phyloP scores from a whole-genome alignment of 1,140 invertebrate genomes.

The Pemphigus obesinymphae region DNA sequence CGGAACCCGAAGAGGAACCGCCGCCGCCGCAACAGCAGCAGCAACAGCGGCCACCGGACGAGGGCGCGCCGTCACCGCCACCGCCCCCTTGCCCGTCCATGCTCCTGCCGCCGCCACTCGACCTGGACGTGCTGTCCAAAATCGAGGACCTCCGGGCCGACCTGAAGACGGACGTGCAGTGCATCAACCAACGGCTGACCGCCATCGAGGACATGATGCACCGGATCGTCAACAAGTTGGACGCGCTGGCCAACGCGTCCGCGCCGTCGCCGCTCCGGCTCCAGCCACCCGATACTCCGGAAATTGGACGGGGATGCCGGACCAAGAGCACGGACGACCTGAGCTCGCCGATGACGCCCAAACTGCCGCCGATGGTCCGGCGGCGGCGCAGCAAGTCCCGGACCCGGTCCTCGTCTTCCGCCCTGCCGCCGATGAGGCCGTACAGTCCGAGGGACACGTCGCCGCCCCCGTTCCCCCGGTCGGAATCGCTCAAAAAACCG shows the following conservation, averaged over 20 bases:
- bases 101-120: conserved; percentile 46
- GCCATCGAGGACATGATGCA: conserved; percentile 34
- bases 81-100: conserved; percentile 46
- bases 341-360: conserved; percentile 51
- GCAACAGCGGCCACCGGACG: conserved; percentile 45
- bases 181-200: conserved; percentile 46
- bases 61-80: conserved; percentile 50
- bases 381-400: conserved; percentile 68
- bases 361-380: conserved; percentile 62
- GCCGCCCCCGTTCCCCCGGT: conserved; percentile 50
- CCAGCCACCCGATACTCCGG: background rate
- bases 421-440: conserved; percentile 53
- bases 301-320: background rate
- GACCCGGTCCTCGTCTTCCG: conserved; percentile 60
- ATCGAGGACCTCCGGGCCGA: conserved; percentile 44
- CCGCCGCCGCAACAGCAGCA: conserved; percentile 48
- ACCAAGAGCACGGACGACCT: conserved; percentile 53
- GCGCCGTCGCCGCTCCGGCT: background rate
- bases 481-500: conserved; percentile 40
- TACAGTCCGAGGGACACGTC: conserved; percentile 43
- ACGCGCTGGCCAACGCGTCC: conserved; percentile 13
- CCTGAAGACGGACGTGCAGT: conserved; percentile 47
- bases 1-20: conserved; percentile 46
- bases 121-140: conserved; percentile 21
- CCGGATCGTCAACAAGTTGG: conserved; percentile 46